Evolutionary conservation across 2,888 invertebrate genomes (phyloP), one percentile per base, ranked within the genome.

Genomic region (Brenthis ino): DNA sequence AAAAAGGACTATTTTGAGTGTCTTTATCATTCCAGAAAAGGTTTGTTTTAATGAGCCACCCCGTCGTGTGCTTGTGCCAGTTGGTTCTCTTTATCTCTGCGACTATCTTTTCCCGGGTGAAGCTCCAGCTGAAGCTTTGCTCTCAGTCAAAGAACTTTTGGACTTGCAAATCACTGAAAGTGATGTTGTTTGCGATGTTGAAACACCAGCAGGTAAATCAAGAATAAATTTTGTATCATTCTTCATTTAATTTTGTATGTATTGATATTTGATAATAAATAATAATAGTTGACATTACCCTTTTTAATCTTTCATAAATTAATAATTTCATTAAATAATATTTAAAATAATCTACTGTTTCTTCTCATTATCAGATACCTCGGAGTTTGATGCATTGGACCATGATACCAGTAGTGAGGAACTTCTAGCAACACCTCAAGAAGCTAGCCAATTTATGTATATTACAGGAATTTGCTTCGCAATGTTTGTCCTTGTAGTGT

Each of bases 101-200:
- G 98, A 98, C 85, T 98, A 98, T 84, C 89, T 98, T 65, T 98
- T 98, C 83, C 97, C 98, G 33, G 98, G 98, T 0, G 98, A 98
- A 89, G 96, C 96, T 0, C 95, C 96, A 0, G 95, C 96, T 12
- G 98, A 98, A 79, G 97, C 96, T 0, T 93, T 96, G 55, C 94
- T 96, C 53, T 96, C 98, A 1, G 95, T 97, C 6, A 94, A 96
- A 77, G 98, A 98, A 83, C 93, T 98, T 65, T 91, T 98, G 14
- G 97, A 97, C 83, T 87, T 98, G 57, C 93, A 95, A 76, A 94
- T 97, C 64, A 93, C 94, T 14, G 95, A 96, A 77, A 94, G 94
- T 8, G 94, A 95, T 76, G 95, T 96, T 13, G 93, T 96, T 58
- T 94, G 95, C 73, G 96, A 96, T 77, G 91, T 96, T 37, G 98